Evolutionary conservation across 2,113 vertebrate genomes (phyloP).

Genomic region (Todiramphus chloris): DNA sequence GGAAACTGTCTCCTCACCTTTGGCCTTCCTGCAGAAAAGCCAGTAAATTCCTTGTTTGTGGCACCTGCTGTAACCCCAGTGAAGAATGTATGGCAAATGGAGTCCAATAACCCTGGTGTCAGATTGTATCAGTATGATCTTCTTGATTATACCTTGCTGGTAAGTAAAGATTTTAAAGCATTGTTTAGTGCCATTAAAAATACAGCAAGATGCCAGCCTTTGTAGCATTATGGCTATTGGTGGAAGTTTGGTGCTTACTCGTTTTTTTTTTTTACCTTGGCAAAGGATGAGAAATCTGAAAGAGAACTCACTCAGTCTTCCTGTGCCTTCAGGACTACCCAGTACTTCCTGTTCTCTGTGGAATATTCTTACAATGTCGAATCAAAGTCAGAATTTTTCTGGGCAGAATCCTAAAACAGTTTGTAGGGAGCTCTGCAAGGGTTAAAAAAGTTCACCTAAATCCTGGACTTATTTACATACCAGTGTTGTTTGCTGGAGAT

Average conservation of each 20-base stretch:
- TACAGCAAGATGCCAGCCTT: neutral
- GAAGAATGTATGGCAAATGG: conserved; percentile 70
- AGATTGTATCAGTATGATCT: conserved; percentile 85
- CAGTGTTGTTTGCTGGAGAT: neutral
- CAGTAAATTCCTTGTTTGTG: conserved; percentile 90
- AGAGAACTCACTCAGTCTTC: neutral
- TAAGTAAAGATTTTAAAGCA: conserved; percentile 67
- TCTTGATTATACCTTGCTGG: conserved; percentile 80
- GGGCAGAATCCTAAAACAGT: neutral
- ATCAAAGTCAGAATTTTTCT: neutral
- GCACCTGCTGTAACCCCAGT: conserved; percentile 93
- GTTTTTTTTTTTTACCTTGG: neutral
- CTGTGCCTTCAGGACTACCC: neutral
- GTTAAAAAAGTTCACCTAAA: neutral
- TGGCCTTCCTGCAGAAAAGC: conserved; percentile 72
- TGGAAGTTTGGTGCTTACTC: neutral
- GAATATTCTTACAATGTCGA: neutral
- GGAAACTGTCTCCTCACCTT: neutral
- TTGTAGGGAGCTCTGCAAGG: neutral
- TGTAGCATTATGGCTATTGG: neutral
- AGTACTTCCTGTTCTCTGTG: neutral
- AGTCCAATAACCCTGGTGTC: conserved; percentile 91
- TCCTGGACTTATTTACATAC: neutral
- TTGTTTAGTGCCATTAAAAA: neutral
- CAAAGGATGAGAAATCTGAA: neutral